These are phyloP conservation scores for Drosophila trichaetosa DNA, from an alignment of 2,888 invertebrate species.

Conservation along the genomic window DNA sequence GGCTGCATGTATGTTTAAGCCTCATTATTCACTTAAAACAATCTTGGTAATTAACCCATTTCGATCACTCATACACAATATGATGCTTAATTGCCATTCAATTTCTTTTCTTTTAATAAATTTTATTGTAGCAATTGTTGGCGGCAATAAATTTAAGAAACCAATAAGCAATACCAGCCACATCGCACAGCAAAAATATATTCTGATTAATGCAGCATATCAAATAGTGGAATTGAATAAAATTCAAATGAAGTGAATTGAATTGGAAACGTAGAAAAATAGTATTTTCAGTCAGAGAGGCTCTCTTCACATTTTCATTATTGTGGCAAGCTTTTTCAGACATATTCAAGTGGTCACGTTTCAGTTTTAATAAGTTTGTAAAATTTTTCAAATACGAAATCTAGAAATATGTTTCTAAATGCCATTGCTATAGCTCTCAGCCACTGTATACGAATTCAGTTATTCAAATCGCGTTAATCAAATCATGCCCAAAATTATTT, in stretches of 20 bases:
- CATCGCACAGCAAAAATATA: not conserved
- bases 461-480: not conserved
- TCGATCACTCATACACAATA: not conserved
- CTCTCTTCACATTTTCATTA: not conserved
- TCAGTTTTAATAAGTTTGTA: not conserved
- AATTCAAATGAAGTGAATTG: slow-evolving; percentile 1
- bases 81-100: not conserved
- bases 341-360: not conserved
- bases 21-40: not conserved
- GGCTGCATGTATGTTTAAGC: slow-evolving; percentile 1
- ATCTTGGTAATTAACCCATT: not conserved
- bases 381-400: not conserved
- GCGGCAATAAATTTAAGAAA: slow-evolving; percentile 4
- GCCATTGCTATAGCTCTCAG: not conserved
- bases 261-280: not conserved
- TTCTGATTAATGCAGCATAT: slow-evolving; percentile 2
- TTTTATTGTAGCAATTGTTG: slow-evolving; percentile 13
- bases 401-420: not conserved
- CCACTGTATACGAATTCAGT: not conserved
- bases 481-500: not conserved
- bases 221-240: not conserved
- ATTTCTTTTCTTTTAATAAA: not conserved
- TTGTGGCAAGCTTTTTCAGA: not conserved
- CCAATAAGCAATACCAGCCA: not conserved
- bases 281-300: not conserved